Conservation (phyloP, 2,888 invertebrate genomes). For the Mantis religiosa region DNA sequence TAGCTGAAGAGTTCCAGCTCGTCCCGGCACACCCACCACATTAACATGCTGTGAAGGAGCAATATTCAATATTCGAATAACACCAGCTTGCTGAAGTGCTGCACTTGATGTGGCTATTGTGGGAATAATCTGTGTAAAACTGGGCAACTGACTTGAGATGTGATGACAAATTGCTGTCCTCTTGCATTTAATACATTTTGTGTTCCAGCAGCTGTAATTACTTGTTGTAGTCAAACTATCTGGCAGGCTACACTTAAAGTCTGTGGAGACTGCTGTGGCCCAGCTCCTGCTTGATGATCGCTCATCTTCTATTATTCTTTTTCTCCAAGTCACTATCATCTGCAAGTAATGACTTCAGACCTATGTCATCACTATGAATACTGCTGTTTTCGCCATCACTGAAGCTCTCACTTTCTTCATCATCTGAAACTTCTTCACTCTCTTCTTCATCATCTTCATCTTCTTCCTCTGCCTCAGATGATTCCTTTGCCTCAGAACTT, state of each 20-base stretch:
- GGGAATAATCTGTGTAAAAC: constrained; percentile 49
- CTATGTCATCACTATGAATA: constrained; percentile 44
- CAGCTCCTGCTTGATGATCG: constrained; percentile 30
- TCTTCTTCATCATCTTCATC: constrained; percentile 43
- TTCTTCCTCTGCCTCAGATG: constrained; percentile 37
- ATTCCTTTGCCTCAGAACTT: constrained; percentile 39
- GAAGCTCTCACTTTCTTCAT: constrained; percentile 37
- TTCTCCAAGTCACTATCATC: constrained; percentile 39
- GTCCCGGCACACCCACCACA: constrained; percentile 21
- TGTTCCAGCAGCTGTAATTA: constrained; percentile 40
- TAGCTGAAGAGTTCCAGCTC: constrained; percentile 20
- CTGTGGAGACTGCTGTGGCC: constrained; percentile 27
- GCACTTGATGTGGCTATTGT: constrained; percentile 40
- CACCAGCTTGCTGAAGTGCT: constrained; percentile 45
- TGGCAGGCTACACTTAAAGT: constrained; percentile 37
- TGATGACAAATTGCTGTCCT: constrained; percentile 45
- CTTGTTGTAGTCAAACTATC: constrained; percentile 42
- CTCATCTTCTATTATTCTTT: constrained; percentile 30
- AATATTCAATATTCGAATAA: constrained; percentile 52
- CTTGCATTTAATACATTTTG: constrained; percentile 44
- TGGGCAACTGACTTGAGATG: constrained; percentile 45
- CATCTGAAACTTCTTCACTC: constrained; percentile 32
- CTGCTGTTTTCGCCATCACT: constrained; percentile 37
- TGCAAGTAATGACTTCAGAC: constrained; percentile 55
- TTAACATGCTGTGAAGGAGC: constrained; percentile 26